Evolutionary conservation across 2,888 invertebrate species (phyloP).

Genomic region (Lasioglossum morio): DNA sequence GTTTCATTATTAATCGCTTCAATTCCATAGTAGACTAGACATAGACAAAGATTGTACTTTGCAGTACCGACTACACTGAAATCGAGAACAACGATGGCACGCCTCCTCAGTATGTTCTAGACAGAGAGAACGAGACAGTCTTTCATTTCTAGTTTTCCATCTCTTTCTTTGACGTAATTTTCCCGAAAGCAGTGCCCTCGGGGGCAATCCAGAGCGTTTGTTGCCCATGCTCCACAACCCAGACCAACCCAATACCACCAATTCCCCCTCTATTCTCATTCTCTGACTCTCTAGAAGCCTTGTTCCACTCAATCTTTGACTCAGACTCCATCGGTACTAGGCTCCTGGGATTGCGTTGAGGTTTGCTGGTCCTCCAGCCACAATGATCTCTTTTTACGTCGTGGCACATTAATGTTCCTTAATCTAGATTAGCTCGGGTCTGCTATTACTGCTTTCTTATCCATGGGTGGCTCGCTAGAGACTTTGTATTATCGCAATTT

Average conservation of each 20-base stretch:
- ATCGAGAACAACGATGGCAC: background rate
- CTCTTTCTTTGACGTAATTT: background rate
- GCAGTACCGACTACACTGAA: background rate
- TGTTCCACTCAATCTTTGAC: background rate
- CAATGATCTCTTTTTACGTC: background rate
- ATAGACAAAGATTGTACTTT: background rate
- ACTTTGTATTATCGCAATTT: background rate
- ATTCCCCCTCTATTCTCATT: background rate
- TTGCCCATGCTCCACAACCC: background rate
- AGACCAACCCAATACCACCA: background rate
- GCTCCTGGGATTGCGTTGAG: background rate
- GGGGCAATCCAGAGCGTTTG: background rate
- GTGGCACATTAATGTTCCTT: background rate
- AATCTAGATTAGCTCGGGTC: background rate
- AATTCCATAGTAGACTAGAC: background rate
- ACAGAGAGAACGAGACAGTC: background rate
- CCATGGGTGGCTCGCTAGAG: background rate
- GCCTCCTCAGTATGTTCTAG: background rate
- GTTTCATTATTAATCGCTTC: background rate
- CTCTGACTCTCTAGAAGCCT: background rate
- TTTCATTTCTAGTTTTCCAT: background rate
- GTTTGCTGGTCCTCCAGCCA: background rate
- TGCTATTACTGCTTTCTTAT: background rate
- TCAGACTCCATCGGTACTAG: background rate
- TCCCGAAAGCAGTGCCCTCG: background rate